Evolutionary conservation across 2,113 vertebrate genomes (phyloP).

Genomic region (Campylorhamphus procurvoides): DNA sequence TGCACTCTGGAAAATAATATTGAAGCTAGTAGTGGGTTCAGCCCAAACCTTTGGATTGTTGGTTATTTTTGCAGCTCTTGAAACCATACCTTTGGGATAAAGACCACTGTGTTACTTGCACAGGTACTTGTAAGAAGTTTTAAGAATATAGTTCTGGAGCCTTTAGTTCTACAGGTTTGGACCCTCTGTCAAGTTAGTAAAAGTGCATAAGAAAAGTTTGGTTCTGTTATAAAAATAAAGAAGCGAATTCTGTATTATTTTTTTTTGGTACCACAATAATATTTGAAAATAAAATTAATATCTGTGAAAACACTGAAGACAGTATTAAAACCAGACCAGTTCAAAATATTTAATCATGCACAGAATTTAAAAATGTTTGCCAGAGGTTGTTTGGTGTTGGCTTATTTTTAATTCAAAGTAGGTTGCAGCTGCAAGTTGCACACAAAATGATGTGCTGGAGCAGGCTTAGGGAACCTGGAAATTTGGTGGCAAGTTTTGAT

Average conservation of each 20-base stretch:
- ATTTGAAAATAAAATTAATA: not conserved
- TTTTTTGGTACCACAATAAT: not conserved
- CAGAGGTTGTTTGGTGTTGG: not conserved
- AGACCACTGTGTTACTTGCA: not conserved
- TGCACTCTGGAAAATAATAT: not conserved
- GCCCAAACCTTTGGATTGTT: not conserved
- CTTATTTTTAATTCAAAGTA: not conserved
- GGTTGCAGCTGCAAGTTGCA: not conserved
- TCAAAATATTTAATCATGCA: not conserved
- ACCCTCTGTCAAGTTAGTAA: not conserved
- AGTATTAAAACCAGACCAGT: not conserved
- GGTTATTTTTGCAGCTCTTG: not conserved
- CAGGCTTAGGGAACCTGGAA: not conserved
- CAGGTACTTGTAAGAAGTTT: not conserved
- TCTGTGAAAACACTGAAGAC: not conserved
- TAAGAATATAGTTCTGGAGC: not conserved
- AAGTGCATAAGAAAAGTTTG: not conserved
- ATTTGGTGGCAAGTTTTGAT: not conserved
- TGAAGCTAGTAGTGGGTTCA: not conserved
- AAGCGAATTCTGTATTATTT: not conserved
- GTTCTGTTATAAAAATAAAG: not conserved
- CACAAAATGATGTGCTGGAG: not conserved
- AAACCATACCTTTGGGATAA: not conserved
- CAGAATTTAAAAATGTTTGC: not conserved
- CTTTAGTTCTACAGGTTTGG: not conserved